phyloP scores from a whole-genome alignment of 2,888 invertebrate species.

The Sphaeridia pumilis region DNA sequence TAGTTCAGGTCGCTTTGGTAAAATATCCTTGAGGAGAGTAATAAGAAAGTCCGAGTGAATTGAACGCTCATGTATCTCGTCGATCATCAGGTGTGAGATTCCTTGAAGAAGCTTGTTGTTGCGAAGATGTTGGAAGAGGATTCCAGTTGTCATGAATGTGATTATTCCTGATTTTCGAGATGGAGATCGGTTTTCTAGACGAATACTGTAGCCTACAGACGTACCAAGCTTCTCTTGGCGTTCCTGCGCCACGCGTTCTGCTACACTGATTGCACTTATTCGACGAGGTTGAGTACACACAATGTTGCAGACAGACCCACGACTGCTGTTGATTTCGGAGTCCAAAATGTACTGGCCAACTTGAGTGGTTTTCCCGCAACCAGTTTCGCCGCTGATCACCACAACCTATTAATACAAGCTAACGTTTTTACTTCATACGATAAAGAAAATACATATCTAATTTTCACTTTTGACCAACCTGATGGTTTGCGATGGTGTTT shows the following conservation, averaged over 20 bases:
- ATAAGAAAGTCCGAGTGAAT: conserved; percentile 58
- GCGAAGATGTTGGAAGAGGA: conserved; percentile 68
- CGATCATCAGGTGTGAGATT: conserved; percentile 60
- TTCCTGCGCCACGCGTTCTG: conserved; percentile 77
- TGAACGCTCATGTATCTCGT: conserved; percentile 9
- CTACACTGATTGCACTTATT: conserved; percentile 70
- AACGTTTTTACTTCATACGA: background rate
- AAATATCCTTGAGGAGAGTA: conserved; percentile 62
- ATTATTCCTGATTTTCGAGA: conserved; percentile 61
- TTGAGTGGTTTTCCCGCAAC: conserved; percentile 92
- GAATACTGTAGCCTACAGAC: conserved; percentile 71
- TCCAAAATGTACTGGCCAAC: conserved; percentile 83
- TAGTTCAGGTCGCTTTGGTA: conserved; percentile 22
- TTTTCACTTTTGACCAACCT: conserved; percentile 44
- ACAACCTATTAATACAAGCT: conserved; percentile 13
- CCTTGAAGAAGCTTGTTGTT: conserved; percentile 57
- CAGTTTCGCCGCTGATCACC: conserved; percentile 40
- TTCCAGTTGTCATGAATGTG: conserved; percentile 78
- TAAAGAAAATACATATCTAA: background rate
- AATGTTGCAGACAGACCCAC: conserved; percentile 64
- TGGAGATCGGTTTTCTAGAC: conserved; percentile 52
- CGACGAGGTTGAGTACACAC: conserved; percentile 74
- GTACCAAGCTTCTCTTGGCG: conserved; percentile 55
- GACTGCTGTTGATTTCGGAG: conserved; percentile 52
- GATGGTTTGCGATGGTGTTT: conserved; percentile 51